A percentile compares a stretch with the other conserved stretches of the same genome.
These are phyloP conservation scores for Drosophila ironensis DNA, from an alignment of 1,140 invertebrate genomes.

Conservation along the genomic window DNA sequence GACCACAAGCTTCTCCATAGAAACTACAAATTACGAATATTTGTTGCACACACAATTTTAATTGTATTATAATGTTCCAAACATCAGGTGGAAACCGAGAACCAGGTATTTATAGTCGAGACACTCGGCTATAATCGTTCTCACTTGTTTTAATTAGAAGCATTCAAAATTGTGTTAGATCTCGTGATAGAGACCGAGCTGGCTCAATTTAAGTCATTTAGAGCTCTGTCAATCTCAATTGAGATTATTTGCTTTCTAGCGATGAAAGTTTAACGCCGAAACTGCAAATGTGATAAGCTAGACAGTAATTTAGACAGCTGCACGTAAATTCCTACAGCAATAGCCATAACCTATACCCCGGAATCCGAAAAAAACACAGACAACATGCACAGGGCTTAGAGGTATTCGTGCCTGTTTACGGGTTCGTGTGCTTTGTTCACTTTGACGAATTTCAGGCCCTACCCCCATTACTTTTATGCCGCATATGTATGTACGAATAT, in stretches of 20 bases:
- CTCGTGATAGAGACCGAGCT: not conserved
- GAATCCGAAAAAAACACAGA: not conserved
- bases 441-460: conserved; percentile 51
- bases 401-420: conserved; percentile 11
- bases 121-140: too few relatives aligned
- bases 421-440: conserved; percentile 46
- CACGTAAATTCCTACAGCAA: conserved; percentile 6
- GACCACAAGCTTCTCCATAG: too few relatives aligned
- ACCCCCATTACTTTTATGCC: conserved; percentile 21
- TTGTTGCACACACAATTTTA: too few relatives aligned
- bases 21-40: too few relatives aligned
- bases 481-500: not conserved
- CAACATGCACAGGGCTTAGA: not conserved
- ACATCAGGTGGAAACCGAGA: too few relatives aligned
- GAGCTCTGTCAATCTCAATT: conserved; percentile 33
- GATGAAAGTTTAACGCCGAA: conserved; percentile 13
- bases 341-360: not conserved
- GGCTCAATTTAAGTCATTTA: conserved; percentile 26
- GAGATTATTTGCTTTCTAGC: conserved; percentile 4
- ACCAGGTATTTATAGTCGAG: too few relatives aligned
- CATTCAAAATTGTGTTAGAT: not conserved
- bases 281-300: conserved; percentile 22
- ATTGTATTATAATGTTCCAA: too few relatives aligned
- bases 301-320: conserved; percentile 29
- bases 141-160: not conserved